Evolutionary conservation across 2,888 invertebrate genomes (phyloP).

Genomic region (Strigamia crassipes): DNA sequence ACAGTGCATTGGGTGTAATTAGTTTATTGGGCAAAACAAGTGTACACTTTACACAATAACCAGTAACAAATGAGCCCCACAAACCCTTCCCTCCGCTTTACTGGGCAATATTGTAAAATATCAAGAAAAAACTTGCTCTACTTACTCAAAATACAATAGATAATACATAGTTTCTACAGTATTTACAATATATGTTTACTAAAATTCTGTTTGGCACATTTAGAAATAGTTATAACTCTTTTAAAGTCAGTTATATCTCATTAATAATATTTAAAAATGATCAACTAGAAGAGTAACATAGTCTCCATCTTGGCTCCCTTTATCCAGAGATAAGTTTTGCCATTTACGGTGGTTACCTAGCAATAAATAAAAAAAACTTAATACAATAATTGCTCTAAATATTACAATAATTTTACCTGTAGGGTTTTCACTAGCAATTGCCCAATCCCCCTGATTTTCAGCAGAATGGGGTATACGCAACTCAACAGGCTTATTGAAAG

Average conservation of each 20-base stretch:
- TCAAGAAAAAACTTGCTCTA: no score
- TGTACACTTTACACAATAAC: neutral
- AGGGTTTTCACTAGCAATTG: conserved; percentile 60
- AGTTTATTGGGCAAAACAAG: conserved; percentile 6
- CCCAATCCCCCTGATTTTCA: conserved; percentile 62
- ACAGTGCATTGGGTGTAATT: conserved; percentile 28
- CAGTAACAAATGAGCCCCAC: no score
- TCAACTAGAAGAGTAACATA: conserved; percentile 89
- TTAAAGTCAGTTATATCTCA: neutral
- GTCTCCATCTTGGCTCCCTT: conserved; percentile 77
- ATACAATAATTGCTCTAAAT: neutral
- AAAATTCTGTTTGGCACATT: neutral
- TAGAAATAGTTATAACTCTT: neutral
- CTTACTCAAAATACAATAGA: neutral
- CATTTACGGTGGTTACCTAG: conserved; percentile 67
- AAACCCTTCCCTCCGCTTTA: no score
- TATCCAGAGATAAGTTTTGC: conserved; percentile 80
- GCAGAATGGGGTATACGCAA: conserved; percentile 78
- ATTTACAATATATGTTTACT: neutral
- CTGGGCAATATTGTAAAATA: no score
- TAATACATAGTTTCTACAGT: neutral
- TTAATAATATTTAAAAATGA: conserved; percentile 69
- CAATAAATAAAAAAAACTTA: conserved; percentile 48
- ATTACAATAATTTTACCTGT: conserved; percentile 50
- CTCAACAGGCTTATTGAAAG: conserved; percentile 86